Evolutionary conservation across 1,140 invertebrate species (phyloP).

Genomic region (Latrodectus geometricus): DNA sequence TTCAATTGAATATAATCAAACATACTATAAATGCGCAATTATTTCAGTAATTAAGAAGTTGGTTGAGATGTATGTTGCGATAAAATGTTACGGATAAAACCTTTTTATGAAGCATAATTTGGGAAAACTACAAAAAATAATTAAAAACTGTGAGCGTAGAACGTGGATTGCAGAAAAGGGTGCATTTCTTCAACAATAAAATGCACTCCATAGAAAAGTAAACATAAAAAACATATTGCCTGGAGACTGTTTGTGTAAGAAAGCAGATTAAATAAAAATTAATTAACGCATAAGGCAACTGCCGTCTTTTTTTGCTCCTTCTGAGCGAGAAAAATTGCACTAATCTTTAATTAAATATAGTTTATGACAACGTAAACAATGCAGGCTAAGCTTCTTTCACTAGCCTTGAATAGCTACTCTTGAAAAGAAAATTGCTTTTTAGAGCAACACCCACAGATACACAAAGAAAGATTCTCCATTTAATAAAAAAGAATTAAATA

Average conservation of each 20-base stretch:
- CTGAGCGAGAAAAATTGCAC: conserved; percentile 53
- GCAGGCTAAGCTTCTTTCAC: conserved; percentile 42
- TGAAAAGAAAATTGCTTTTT: conserved; percentile 55
- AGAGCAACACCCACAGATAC: conserved; percentile 41
- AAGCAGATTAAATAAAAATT: conserved; percentile 61
- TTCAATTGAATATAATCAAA: too few relatives aligned
- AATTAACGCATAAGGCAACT: conserved; percentile 59
- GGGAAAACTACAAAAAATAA: conserved; percentile 51
- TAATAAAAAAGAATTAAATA: not conserved
- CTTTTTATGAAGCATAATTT: conserved; percentile 50
- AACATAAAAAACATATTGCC: conserved; percentile 19
- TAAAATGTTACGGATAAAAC: conserved; percentile 33
- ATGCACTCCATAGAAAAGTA: conserved; percentile 13
- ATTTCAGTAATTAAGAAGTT: too few relatives aligned
- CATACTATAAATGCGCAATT: too few relatives aligned
- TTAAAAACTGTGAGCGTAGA: conserved; percentile 34
- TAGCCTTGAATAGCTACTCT: conserved; percentile 32
- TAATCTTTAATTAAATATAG: conserved; percentile 61
- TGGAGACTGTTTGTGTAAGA: conserved; percentile 50
- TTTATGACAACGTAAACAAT: conserved; percentile 58
- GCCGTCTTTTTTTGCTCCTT: conserved; percentile 50
- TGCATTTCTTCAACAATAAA: conserved; percentile 25
- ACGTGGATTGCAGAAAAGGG: not conserved
- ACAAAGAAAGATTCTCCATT: conserved; percentile 17
- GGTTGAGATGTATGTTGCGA: not conserved